Percentiles rank a stretch among this genome's conserved stretches.
Evolutionary conservation across 1,140 invertebrate species (phyloP).

Genomic region (Chironomus striatipennis): DNA sequence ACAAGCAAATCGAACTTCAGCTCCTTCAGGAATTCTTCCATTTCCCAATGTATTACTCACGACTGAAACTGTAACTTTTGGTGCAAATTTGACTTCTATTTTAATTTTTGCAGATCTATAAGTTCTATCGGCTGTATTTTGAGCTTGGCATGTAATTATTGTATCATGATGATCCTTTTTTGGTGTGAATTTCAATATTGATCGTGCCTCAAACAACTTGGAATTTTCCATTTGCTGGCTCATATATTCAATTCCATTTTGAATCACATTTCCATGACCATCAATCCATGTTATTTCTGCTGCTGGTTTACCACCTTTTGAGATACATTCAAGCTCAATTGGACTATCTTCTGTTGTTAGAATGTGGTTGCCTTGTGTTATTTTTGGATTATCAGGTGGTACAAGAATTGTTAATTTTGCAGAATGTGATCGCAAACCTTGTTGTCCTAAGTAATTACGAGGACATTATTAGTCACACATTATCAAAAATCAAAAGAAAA

Average conservation of each 20-base stretch:
- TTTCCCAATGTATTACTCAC: constrained; percentile 48
- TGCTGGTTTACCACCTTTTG: constrained; percentile 65
- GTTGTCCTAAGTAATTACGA: constrained; percentile 41
- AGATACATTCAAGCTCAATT: constrained; percentile 67
- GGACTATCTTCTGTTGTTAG: constrained; percentile 63
- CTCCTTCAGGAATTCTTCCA: constrained; percentile 67
- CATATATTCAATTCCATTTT: constrained; percentile 51
- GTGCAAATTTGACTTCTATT: constrained; percentile 74
- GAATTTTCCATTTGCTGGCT: constrained; percentile 52
- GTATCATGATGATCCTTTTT: constrained; percentile 69
- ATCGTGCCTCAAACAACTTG: constrained; percentile 58
- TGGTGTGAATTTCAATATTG: constrained; percentile 61
- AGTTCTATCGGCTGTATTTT: constrained; percentile 59
- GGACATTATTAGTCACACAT: too few species aligned
- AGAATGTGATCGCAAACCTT: constrained; percentile 55
- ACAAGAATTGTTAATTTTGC: constrained; percentile 62
- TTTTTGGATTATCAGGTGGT: constrained; percentile 65
- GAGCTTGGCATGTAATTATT: constrained; percentile 68
- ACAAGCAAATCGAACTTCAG: constrained; percentile 69
- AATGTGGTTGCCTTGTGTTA: constrained; percentile 57
- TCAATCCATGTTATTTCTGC: constrained; percentile 77
- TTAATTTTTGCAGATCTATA: constrained; percentile 56
- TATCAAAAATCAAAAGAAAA: constrained; percentile 20
- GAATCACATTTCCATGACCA: constrained; percentile 56
- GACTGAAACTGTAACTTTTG: constrained; percentile 61